These are phyloP conservation scores for Larimichthys polyactis DNA, from an alignment of 2,113 vertebrate genomes.

Conservation along the genomic window DNA sequence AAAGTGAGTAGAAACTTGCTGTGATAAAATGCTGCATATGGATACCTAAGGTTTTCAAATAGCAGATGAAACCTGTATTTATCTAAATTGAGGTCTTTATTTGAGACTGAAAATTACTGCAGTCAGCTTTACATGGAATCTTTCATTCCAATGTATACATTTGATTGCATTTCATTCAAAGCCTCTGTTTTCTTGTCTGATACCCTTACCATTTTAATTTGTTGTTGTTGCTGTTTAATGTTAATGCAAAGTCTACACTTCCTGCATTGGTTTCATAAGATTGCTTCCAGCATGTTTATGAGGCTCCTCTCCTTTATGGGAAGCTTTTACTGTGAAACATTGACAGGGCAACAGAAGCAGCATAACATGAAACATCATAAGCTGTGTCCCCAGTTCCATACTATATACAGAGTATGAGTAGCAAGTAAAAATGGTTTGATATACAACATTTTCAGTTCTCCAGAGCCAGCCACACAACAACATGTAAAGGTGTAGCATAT, in stretches of 20 bases:
- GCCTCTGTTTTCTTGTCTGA: background rate
- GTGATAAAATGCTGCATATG: background rate
- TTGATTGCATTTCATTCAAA: background rate
- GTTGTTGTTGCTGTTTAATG: background rate
- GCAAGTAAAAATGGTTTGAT: too few relatives aligned
- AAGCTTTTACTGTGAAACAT: constrained; percentile 1
- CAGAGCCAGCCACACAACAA: background rate
- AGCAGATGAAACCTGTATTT: background rate
- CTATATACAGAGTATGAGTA: too few relatives aligned
- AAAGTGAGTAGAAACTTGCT: background rate
- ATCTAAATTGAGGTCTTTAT: background rate
- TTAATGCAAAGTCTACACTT: background rate
- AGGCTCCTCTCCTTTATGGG: background rate
- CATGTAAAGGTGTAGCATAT: background rate
- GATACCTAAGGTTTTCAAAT: background rate
- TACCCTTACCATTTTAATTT: background rate
- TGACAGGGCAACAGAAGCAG: background rate
- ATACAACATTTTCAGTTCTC: background rate
- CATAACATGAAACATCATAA: background rate
- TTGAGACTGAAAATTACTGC: background rate
- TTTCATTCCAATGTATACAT: background rate
- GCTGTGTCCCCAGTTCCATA: background rate
- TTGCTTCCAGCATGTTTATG: background rate
- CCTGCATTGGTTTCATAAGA: background rate
- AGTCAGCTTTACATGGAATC: background rate